These are phyloP conservation scores for Hyles lineata DNA, from an alignment of 2,888 invertebrate genomes.

Conservation along the genomic window DNA sequence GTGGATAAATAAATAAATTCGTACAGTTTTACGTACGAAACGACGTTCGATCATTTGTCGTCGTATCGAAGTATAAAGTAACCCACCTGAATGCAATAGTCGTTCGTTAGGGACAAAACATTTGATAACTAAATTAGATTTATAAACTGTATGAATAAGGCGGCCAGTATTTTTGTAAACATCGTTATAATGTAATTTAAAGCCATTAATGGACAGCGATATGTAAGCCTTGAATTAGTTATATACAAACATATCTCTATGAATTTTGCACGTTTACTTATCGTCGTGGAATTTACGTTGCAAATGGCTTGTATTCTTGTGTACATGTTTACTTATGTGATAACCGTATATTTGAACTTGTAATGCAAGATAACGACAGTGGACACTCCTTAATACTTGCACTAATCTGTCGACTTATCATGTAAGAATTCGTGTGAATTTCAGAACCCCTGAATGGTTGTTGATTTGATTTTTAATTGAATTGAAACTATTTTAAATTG, in stretches of 20 bases:
- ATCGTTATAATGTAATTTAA: neutral
- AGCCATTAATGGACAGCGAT: neutral
- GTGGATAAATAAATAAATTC: too few species aligned
- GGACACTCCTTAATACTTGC: slow-evolving; percentile 14
- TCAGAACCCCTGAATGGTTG: neutral
- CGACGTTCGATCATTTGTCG: too few species aligned
- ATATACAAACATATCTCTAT: slow-evolving; percentile 28
- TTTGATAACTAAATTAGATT: too few species aligned
- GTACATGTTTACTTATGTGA: slow-evolving; percentile 17
- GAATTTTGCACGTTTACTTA: slow-evolving; percentile 44
- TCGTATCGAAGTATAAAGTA: too few species aligned
- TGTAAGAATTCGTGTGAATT: neutral
- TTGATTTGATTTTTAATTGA: too few species aligned
- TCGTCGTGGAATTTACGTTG: slow-evolving; percentile 31
- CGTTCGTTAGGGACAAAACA: too few species aligned
- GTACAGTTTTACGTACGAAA: too few species aligned
- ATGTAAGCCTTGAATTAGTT: slow-evolving; percentile 15
- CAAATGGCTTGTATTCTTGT: slow-evolving; percentile 9
- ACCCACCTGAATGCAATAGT: too few species aligned
- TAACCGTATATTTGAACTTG: slow-evolving; percentile 27
- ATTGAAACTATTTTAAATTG: too few species aligned
- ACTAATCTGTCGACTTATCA: neutral
- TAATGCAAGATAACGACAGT: slow-evolving; percentile 25
- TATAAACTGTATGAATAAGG: neutral
- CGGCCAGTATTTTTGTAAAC: neutral